Evolutionary conservation across 2,888 invertebrate genomes (phyloP).

Genomic region (Trypoxylon attenuatum): DNA sequence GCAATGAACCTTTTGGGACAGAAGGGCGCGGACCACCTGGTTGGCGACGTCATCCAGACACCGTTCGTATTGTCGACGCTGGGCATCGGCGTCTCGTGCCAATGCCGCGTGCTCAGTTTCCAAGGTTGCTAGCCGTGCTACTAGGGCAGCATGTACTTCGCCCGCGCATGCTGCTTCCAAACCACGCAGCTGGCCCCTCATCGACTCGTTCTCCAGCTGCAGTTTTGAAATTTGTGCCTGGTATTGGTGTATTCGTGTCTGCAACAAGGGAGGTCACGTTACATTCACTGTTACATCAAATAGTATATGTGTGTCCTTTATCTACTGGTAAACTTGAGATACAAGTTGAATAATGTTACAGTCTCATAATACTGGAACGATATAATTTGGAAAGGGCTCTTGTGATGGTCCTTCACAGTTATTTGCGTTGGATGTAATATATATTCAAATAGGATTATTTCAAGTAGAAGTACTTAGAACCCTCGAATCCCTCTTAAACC

Average conservation of each 20-base stretch:
- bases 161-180: conserved; percentile 70
- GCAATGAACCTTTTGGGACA: conserved; percentile 85
- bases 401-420: too few relatives aligned
- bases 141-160: conserved; percentile 74
- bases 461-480: too few relatives aligned
- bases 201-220: conserved; percentile 82
- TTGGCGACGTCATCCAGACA: conserved; percentile 89
- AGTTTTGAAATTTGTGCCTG: conserved; percentile 81
- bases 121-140: conserved; percentile 77
- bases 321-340: too few relatives aligned
- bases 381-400: too few relatives aligned
- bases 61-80: conserved; percentile 85
- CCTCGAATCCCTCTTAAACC: too few relatives aligned
- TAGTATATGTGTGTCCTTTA: too few relatives aligned
- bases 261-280: not conserved
- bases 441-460: too few relatives aligned
- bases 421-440: too few relatives aligned
- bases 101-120: conserved; percentile 80
- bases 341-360: too few relatives aligned
- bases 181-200: conserved; percentile 74
- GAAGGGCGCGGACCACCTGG: conserved; percentile 87
- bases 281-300: too few relatives aligned
- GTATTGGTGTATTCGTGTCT: conserved; percentile 84
- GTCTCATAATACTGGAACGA: too few relatives aligned
- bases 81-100: conserved; percentile 80